Conservation (phyloP, 1,140 invertebrate genomes). For the Frieseomelitta varia region DNA sequence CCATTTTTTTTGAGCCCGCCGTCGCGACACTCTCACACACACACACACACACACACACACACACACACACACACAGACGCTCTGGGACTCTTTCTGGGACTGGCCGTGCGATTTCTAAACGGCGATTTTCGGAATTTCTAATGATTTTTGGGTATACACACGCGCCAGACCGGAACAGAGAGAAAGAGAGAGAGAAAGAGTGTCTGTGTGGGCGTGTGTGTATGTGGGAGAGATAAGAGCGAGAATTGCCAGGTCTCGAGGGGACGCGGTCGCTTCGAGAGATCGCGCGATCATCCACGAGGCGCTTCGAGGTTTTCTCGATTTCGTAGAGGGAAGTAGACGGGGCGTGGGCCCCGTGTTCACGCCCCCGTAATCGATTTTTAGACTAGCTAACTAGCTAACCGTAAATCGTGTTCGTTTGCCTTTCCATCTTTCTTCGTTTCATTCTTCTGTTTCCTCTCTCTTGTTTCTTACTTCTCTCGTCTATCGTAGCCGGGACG, state of each 20-base stretch:
- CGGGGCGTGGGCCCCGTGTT: too few relatives aligned
- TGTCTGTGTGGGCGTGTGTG: not conserved
- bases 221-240: not conserved
- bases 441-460: not conserved
- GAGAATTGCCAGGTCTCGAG: slow-evolving; percentile 57
- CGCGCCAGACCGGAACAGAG: not conserved
- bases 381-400: not conserved
- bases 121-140: slow-evolving; percentile 56
- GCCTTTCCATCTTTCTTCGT: too few relatives aligned
- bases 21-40: too few relatives aligned
- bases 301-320: not conserved
- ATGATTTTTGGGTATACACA: slow-evolving; percentile 65
- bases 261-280: not conserved
- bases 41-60: too few relatives aligned
- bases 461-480: slow-evolving; percentile 40
- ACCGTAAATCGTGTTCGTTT: not conserved
- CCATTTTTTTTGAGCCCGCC: too few relatives aligned
- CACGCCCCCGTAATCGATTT: not conserved
- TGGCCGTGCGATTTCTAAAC: slow-evolving; percentile 6
- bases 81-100: slow-evolving; percentile 9
- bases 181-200: not conserved
- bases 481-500: slow-evolving; percentile 34
- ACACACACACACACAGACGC: too few relatives aligned
- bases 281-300: not conserved
- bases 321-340: not conserved